Percentiles rank a stretch among this genome's conserved stretches.
These are phyloP conservation scores for Lanistes nyassanus DNA, from an alignment of 1,140 invertebrate species.

Conservation along the genomic window DNA sequence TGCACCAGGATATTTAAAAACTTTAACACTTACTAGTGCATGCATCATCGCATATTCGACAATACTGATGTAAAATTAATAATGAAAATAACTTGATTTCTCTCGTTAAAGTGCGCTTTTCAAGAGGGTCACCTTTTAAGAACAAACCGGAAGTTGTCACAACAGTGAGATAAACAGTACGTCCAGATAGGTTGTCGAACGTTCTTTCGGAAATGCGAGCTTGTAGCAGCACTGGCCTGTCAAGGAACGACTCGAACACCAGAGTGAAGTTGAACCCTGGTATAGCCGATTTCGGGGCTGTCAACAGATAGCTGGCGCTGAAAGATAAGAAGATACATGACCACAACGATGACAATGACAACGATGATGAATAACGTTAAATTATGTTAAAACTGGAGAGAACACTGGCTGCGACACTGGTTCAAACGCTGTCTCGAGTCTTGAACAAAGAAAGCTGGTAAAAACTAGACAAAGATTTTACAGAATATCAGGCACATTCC, in stretches of 20 bases:
- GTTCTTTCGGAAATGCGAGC: neutral
- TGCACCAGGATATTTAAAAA: too few relatives aligned
- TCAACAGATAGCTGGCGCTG: conserved; percentile 14
- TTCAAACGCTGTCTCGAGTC: too few relatives aligned
- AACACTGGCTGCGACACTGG: too few relatives aligned
- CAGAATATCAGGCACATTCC: too few relatives aligned
- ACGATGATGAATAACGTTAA: neutral
- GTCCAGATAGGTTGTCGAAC: neutral
- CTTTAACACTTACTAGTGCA: too few relatives aligned
- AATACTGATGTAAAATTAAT: too few relatives aligned
- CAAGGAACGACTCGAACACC: conserved; percentile 13
- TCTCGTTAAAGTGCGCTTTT: too few relatives aligned
- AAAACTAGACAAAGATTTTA: too few relatives aligned
- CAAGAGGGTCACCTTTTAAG: neutral
- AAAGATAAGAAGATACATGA: neutral
- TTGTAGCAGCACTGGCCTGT: neutral
- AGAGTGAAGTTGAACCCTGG: conserved; percentile 15
- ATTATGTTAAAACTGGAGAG: too few relatives aligned
- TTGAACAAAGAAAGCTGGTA: too few relatives aligned
- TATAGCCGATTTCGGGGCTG: conserved; percentile 1
- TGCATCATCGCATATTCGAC: too few relatives aligned
- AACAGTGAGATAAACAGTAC: neutral
- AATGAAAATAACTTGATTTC: too few relatives aligned
- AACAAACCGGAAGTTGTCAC: conserved; percentile 12
- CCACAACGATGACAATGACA: neutral